Evolutionary conservation across 2,113 vertebrate genomes (phyloP).

Genomic region (Carettochelys insculpta): DNA sequence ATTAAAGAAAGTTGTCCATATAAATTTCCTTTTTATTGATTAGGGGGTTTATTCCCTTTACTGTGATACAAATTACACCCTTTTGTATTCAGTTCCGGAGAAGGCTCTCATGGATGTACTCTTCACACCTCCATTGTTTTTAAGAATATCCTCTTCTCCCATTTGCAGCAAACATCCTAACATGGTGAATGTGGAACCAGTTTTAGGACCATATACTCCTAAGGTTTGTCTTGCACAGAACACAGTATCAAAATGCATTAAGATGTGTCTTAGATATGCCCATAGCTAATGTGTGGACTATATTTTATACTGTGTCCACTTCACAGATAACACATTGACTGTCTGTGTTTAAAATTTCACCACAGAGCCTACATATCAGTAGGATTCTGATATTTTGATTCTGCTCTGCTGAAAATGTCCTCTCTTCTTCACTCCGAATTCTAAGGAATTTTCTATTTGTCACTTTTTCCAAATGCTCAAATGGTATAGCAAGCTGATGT

Average conservation of each 20-base stretch:
- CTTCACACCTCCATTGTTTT: neutral
- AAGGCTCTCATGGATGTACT: neutral
- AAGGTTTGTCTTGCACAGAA: neutral
- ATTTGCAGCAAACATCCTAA: neutral
- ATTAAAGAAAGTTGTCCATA: no score
- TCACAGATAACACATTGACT: neutral
- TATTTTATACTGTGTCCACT: neutral
- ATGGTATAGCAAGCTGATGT: constrained; percentile 30
- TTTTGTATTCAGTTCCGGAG: no score
- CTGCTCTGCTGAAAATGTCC: constrained; percentile 21
- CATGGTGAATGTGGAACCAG: neutral
- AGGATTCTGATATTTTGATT: constrained; percentile 45
- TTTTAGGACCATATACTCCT: neutral
- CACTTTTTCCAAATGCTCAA: constrained; percentile 43
- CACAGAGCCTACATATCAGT: neutral
- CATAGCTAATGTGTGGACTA: neutral
- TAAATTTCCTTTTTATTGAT: no score
- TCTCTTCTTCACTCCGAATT: neutral
- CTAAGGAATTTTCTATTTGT: constrained; percentile 50
- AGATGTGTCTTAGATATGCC: neutral
- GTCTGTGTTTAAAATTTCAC: neutral
- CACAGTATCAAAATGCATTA: neutral
- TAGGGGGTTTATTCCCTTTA: no score
- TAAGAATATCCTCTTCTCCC: neutral
- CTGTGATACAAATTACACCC: no score